phyloP scores from a whole-genome alignment of 2,797 vertebrate genomes.

The Pseudopleuronectes americanus region DNA sequence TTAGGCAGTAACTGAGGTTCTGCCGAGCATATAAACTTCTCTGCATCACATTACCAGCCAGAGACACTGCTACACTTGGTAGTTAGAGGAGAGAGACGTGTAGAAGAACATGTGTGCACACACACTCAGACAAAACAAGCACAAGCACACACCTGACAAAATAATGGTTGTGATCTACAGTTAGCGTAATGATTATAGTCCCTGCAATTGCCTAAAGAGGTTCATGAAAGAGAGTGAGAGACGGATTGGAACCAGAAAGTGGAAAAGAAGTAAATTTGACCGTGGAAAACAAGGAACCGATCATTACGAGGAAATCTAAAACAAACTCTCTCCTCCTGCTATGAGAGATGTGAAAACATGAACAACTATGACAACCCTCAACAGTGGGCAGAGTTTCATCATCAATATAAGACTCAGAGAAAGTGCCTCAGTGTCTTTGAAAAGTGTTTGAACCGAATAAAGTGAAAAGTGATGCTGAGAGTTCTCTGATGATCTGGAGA shows the following conservation, averaged over 20 bases:
- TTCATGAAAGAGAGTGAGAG: slow-evolving; percentile 9
- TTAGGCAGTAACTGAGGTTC: slow-evolving; percentile 43
- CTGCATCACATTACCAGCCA: slow-evolving; percentile 47
- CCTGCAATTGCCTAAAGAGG: slow-evolving; percentile 43
- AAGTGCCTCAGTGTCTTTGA: not conserved
- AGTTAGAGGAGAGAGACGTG: slow-evolving; percentile 6
- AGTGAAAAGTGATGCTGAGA: not conserved
- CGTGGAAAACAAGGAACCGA: slow-evolving; percentile 13
- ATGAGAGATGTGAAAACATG: not conserved
- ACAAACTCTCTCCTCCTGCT: slow-evolving; percentile 7
- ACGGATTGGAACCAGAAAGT: slow-evolving; percentile 20
- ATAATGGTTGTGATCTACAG: slow-evolving; percentile 42
- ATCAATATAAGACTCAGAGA: not conserved
- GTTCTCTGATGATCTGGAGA: not conserved
- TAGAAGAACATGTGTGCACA: not conserved
- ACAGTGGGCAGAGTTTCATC: not conserved
- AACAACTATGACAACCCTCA: slow-evolving; percentile 12
- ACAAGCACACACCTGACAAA: slow-evolving; percentile 29
- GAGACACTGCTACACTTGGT: slow-evolving; percentile 19
- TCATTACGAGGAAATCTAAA: slow-evolving; percentile 3
- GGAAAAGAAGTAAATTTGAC: slow-evolving; percentile 14
- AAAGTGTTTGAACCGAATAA: not conserved
- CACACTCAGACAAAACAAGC: slow-evolving; percentile 9
- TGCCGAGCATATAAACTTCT: slow-evolving; percentile 57
- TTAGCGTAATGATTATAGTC: slow-evolving; percentile 27